These are phyloP conservation scores for Shinisaurus crocodilurus DNA, from an alignment of 2,113 vertebrate genomes.

Conservation along the genomic window DNA sequence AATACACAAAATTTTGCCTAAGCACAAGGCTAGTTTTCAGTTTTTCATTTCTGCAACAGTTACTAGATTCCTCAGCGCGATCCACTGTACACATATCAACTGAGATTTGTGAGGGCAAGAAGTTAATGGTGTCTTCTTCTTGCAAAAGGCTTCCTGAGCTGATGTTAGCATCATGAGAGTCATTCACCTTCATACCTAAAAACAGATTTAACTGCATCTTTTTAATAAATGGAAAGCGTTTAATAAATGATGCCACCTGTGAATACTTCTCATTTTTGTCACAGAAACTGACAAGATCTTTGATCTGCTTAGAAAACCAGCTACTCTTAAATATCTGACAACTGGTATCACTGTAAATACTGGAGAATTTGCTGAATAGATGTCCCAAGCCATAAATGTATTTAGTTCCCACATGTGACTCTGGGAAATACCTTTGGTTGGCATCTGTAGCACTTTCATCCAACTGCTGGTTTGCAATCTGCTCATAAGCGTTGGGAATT, in stretches of 20 bases:
- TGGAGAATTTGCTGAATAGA: slow-evolving; percentile 77
- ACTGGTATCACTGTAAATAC: slow-evolving; percentile 70
- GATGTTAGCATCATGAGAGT: neutral
- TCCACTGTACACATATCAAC: neutral
- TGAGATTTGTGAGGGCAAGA: neutral
- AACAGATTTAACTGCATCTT: slow-evolving; percentile 62
- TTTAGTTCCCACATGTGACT: slow-evolving; percentile 37
- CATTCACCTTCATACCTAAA: neutral
- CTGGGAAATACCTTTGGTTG: neutral
- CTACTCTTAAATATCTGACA: slow-evolving; percentile 69
- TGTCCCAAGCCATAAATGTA: slow-evolving; percentile 57
- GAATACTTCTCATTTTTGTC: slow-evolving; percentile 59
- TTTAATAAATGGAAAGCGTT: slow-evolving; percentile 72
- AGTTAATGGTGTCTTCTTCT: neutral
- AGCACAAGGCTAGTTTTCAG: slow-evolving; percentile 52
- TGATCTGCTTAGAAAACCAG: slow-evolving; percentile 66
- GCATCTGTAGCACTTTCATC: slow-evolving; percentile 35
- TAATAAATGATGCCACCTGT: slow-evolving; percentile 70
- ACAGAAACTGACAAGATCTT: slow-evolving; percentile 62
- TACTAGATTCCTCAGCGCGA: slow-evolving; percentile 17
- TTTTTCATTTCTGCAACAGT: neutral
- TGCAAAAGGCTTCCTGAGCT: neutral
- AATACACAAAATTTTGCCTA: slow-evolving; percentile 77
- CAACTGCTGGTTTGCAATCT: slow-evolving; percentile 47
- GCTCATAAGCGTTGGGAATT: slow-evolving; percentile 54